phyloP scores from a whole-genome alignment of 2,888 invertebrate genomes.

The Smittia aterrima region DNA sequence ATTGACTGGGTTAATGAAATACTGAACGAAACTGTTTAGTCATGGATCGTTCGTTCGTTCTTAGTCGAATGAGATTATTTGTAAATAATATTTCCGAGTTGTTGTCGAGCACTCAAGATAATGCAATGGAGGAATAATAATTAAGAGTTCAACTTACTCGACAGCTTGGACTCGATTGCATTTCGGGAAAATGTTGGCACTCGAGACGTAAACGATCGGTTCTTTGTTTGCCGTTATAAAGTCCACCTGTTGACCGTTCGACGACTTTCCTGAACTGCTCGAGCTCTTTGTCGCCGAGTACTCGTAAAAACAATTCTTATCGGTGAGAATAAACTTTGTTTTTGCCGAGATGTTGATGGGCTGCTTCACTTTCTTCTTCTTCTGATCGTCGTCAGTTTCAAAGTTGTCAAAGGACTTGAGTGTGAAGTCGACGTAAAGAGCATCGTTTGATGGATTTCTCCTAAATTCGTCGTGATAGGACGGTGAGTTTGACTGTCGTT shows the following conservation, averaged over 20 bases:
- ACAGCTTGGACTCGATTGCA: constrained; percentile 49
- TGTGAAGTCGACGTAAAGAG: constrained; percentile 54
- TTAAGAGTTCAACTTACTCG: neutral
- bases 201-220: constrained; percentile 69
- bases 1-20: constrained; percentile 2
- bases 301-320: constrained; percentile 44
- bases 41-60: neutral
- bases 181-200: constrained; percentile 74
- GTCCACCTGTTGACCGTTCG: constrained; percentile 43
- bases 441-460: constrained; percentile 51
- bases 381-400: constrained; percentile 6
- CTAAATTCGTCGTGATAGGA: constrained; percentile 51
- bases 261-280: neutral
- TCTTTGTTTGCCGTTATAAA: constrained; percentile 44
- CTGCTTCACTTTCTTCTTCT: neutral
- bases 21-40: neutral
- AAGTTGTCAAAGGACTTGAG: constrained; percentile 47
- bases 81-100: neutral
- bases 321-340: constrained; percentile 16
- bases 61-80: neutral
- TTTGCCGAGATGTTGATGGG: constrained; percentile 18
- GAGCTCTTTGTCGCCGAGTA: constrained; percentile 44
- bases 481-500: neutral
- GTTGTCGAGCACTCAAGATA: neutral
- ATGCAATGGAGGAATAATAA: neutral